phyloP scores from a whole-genome alignment of 2,113 vertebrate species.

The Scopus umbretta region DNA sequence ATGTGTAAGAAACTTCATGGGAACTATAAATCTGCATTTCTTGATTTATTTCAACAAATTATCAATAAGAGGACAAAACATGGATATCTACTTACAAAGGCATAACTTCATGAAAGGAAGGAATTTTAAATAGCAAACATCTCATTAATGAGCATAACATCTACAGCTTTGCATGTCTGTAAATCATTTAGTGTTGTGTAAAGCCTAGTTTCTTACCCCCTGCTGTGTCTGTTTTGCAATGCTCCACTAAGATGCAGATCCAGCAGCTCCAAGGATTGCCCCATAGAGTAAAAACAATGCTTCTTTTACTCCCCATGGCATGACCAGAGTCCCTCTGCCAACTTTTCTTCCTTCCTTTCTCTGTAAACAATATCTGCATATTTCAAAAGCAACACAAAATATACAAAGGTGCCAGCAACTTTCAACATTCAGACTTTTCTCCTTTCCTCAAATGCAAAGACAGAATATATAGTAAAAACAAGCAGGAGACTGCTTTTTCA shows the following conservation, averaged over 20 bases:
- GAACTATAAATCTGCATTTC: not conserved
- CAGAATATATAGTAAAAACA: not conserved
- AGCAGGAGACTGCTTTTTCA: not conserved
- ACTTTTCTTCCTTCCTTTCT: not conserved
- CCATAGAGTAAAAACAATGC: conserved; percentile 19
- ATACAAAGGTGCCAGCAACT: not conserved
- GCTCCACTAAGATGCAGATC: not conserved
- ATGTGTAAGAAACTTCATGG: not conserved
- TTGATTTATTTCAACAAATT: not conserved
- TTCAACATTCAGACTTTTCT: not conserved
- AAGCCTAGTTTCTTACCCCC: conserved; percentile 6
- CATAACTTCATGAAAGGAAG: not conserved
- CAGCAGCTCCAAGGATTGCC: not conserved
- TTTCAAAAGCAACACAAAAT: not conserved
- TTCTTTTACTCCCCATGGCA: not conserved
- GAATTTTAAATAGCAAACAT: not conserved
- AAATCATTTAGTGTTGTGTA: not conserved
- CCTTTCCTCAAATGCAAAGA: not conserved
- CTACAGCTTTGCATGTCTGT: not conserved
- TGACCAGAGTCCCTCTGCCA: not conserved
- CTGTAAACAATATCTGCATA: not conserved
- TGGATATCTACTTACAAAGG: not conserved
- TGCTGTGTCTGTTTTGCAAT: conserved; percentile 3
- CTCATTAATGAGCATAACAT: not conserved
- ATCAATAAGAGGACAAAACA: not conserved